Evolutionary conservation across 2,113 vertebrate species (phyloP).

Genomic region (Carassius gibelio): DNA sequence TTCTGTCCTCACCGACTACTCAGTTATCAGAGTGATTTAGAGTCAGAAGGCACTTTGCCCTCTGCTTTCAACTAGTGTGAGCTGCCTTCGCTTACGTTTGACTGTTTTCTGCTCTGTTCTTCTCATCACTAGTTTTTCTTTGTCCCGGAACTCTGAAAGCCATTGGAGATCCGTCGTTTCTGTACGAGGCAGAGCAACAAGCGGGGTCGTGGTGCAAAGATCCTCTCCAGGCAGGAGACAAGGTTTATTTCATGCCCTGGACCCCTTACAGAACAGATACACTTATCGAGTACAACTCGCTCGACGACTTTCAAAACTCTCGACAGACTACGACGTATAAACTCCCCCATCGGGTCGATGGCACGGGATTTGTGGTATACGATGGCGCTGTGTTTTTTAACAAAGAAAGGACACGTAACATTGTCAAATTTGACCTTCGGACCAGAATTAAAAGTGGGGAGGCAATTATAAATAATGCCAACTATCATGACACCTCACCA

Average conservation of each 20-base stretch:
- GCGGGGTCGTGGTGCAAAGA: slow-evolving; percentile 99
- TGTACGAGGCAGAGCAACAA: slow-evolving; percentile 98
- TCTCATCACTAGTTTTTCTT: slow-evolving; percentile 96
- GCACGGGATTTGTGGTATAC: slow-evolving; percentile 98
- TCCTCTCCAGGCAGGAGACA: slow-evolving; percentile 96
- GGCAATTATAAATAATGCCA: slow-evolving; percentile 98
- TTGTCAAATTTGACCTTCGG: slow-evolving; percentile 98
- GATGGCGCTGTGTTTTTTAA: slow-evolving; percentile 99
- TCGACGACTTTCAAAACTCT: slow-evolving; percentile 93
- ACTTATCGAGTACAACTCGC: slow-evolving; percentile 93
- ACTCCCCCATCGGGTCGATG: slow-evolving; percentile 95
- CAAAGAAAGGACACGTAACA: slow-evolving; percentile 97
- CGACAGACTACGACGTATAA: slow-evolving; percentile 96
- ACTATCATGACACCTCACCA: slow-evolving; percentile 98
- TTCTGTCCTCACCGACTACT: slow-evolving; percentile 71
- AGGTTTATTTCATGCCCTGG: slow-evolving; percentile 99
- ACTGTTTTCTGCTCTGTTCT: slow-evolving; percentile 83
- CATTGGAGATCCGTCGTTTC: slow-evolving; percentile 94
- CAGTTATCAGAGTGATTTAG: slow-evolving; percentile 69
- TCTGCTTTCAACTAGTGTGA: slow-evolving; percentile 40
- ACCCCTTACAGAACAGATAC: slow-evolving; percentile 98
- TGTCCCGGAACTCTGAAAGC: slow-evolving; percentile 99
- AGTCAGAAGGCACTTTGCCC: slow-evolving; percentile 50
- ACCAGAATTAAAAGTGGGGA: slow-evolving; percentile 99
- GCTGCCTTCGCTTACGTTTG: slow-evolving; percentile 52